Conservation (phyloP, 2,797 vertebrate species). For the Chelidonichthys spinosus region DNA sequence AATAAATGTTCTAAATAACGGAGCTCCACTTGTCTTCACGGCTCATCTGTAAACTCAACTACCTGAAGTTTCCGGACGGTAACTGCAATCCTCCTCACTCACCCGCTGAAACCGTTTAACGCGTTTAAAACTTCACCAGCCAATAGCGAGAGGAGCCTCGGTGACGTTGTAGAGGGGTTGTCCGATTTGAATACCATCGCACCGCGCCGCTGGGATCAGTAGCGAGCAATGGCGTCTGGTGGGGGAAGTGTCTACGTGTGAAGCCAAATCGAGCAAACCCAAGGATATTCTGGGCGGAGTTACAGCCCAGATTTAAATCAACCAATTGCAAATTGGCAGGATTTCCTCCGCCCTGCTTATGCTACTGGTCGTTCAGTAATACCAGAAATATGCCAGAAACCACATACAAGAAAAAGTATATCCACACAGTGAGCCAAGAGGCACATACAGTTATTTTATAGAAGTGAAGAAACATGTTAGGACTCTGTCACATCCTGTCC, state of each 20-base stretch:
- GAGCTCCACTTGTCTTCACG: background rate
- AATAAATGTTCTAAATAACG: fast-evolving
- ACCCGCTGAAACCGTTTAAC: slow-evolving; percentile 77
- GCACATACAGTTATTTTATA: no score
- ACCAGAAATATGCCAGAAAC: background rate
- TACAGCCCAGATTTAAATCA: slow-evolving; percentile 58
- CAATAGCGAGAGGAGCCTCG: slow-evolving; percentile 51
- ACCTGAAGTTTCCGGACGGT: background rate
- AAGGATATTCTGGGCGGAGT: slow-evolving; percentile 28
- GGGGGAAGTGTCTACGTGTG: fast-evolving
- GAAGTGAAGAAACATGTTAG: background rate
- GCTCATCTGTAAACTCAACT: background rate
- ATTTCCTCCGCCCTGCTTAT: background rate
- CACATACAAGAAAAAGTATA: background rate
- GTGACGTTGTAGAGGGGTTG: fast-evolving
- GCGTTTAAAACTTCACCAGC: slow-evolving; percentile 63
- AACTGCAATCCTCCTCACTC: background rate
- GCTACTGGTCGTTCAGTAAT: background rate
- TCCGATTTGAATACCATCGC: slow-evolving; percentile 41
- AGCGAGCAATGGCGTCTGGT: fast-evolving
- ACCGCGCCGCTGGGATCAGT: fast-evolving
- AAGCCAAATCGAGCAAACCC: background rate
- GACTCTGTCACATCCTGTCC: background rate
- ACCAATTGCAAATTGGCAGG: slow-evolving; percentile 45
- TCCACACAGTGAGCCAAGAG: background rate